phyloP scores from a whole-genome alignment of 2,888 invertebrate genomes.

The Drosophila nr. medialis region DNA sequence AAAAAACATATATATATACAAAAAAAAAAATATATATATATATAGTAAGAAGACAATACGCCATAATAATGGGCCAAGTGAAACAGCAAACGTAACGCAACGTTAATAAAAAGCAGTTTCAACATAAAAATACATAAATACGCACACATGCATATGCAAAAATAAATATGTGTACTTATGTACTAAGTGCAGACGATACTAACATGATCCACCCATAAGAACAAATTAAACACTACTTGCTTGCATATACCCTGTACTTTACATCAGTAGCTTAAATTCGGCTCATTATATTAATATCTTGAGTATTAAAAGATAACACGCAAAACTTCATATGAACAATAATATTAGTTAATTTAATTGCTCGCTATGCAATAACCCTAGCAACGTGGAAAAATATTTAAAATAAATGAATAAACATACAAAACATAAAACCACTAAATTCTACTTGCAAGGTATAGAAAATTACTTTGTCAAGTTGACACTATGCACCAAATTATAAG shows the following conservation, averaged over 20 bases:
- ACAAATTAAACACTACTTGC: slow-evolving; percentile 6
- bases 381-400: no score
- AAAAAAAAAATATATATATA: neutral
- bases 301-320: neutral
- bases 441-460: neutral
- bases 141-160: neutral
- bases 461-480: neutral
- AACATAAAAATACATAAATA: slow-evolving; percentile 40
- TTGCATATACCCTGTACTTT: slow-evolving; percentile 10
- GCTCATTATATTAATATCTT: neutral
- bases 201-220: slow-evolving; percentile 31
- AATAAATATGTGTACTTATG: slow-evolving; percentile 6
- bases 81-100: slow-evolving; percentile 47
- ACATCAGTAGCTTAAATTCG: neutral
- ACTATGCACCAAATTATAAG: neutral
- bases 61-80: slow-evolving; percentile 69
- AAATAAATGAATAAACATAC: neutral
- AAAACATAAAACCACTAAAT: neutral
- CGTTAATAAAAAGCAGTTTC: slow-evolving; percentile 57
- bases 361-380: neutral
- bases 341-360: neutral
- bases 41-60: slow-evolving; percentile 55
- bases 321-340: neutral
- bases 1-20: neutral
- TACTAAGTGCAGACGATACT: slow-evolving; percentile 51